These are phyloP conservation scores for Pocillopora damicornis DNA, from an alignment of 64 coral and sea anemone species.

Conservation along the genomic window DNA sequence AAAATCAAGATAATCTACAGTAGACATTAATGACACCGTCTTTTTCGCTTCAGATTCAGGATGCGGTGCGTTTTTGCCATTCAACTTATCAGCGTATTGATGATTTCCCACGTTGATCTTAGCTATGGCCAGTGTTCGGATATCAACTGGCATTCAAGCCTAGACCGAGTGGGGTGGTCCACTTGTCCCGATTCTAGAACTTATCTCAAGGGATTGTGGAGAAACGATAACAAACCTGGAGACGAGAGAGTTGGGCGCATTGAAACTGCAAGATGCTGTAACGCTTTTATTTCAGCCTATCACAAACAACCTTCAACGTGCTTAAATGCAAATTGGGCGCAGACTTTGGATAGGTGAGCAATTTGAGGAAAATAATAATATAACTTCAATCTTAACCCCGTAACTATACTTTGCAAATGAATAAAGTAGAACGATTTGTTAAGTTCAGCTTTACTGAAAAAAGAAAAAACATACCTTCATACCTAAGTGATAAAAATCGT, in stretches of 20 bases:
- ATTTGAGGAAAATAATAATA: not conserved
- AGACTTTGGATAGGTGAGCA: not conserved
- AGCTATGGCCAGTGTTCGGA: not conserved
- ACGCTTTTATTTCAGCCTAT: not conserved
- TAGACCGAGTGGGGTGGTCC: not conserved
- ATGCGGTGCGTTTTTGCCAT: constrained; percentile 1
- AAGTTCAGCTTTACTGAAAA: no score
- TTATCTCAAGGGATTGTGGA: constrained; percentile 6
- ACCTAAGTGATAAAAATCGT: no score
- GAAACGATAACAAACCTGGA: not conserved
- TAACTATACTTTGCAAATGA: no score
- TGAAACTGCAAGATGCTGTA: not conserved
- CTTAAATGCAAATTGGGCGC: not conserved
- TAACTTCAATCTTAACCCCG: not conserved
- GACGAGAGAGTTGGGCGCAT: constrained; percentile 5
- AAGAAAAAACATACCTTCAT: no score
- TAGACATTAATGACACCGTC: no score
- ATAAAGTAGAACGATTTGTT: no score
- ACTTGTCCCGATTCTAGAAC: not conserved
- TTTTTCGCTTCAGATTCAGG: not conserved
- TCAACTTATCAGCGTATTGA: constrained; percentile 18
- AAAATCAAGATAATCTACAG: no score
- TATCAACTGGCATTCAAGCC: not conserved
- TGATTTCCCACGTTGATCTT: not conserved
- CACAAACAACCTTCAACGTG: constrained; percentile 2